Evolutionary conservation across 2,888 invertebrate genomes (phyloP).

Genomic region (Polymixis lichenea): DNA sequence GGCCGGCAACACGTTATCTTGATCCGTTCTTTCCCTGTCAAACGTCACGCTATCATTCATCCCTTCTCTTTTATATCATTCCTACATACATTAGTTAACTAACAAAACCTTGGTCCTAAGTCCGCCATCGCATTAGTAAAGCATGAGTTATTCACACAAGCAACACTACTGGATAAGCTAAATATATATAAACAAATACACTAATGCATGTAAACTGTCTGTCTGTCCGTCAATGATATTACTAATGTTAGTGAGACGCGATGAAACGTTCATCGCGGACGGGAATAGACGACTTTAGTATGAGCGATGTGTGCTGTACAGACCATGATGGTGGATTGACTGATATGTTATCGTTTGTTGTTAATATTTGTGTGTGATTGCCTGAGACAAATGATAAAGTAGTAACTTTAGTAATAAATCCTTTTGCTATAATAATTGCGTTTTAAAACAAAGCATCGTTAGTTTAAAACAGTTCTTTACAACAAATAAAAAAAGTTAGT

Average conservation of each 20-base stretch:
- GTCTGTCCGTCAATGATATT: slow-evolving; percentile 54
- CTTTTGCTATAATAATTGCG: background rate
- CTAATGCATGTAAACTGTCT: slow-evolving; percentile 51
- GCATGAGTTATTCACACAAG: slow-evolving; percentile 16
- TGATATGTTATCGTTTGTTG: slow-evolving; percentile 6
- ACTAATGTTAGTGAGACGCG: slow-evolving; percentile 42
- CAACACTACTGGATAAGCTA: slow-evolving; percentile 21
- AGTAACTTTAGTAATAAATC: background rate
- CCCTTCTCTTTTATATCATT: background rate
- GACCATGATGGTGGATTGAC: slow-evolving; percentile 5
- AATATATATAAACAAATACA: slow-evolving; percentile 32
- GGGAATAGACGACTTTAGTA: slow-evolving; percentile 32
- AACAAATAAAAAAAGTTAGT: background rate
- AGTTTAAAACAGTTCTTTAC: background rate
- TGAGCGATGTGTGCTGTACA: slow-evolving; percentile 16
- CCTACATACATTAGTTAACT: background rate
- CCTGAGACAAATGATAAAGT: background rate
- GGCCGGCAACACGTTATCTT: too few species aligned
- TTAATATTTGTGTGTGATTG: slow-evolving; percentile 12
- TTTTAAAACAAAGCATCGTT: background rate
- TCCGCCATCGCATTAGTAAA: background rate
- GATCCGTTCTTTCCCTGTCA: too few species aligned
- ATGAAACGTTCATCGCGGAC: slow-evolving; percentile 36
- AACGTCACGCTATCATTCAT: background rate
- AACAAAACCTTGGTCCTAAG: background rate